phyloP scores from a whole-genome alignment of 2,113 vertebrate genomes.

The Eleginops maclovinus region DNA sequence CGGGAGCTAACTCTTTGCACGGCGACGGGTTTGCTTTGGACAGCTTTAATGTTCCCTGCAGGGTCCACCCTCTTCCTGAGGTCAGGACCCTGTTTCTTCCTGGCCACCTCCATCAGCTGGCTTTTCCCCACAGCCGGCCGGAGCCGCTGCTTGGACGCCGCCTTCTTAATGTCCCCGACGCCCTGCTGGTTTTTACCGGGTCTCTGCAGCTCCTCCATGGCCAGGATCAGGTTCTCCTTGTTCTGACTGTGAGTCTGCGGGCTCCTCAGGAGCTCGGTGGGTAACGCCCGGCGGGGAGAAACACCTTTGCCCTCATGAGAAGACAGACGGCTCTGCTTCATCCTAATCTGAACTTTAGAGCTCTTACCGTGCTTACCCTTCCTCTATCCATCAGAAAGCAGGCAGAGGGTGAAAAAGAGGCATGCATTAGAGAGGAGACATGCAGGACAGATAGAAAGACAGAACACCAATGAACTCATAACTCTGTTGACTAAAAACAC shows the following conservation, averaged over 20 bases:
- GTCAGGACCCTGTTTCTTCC: slow-evolving; percentile 22
- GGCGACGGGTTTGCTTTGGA: slow-evolving; percentile 21
- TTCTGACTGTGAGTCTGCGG: slow-evolving; percentile 10
- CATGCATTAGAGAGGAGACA: slow-evolving; percentile 71
- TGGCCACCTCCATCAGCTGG: slow-evolving; percentile 19
- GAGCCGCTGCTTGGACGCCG: slow-evolving; percentile 15
- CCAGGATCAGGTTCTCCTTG: slow-evolving; percentile 54
- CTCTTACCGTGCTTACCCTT: slow-evolving; percentile 75
- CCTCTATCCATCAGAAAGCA: slow-evolving; percentile 77
- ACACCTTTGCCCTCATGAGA: slow-evolving; percentile 10
- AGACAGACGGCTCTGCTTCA: slow-evolving; percentile 16
- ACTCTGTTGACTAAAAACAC: not conserved
- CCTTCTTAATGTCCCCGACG: slow-evolving; percentile 25
- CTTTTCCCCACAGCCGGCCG: slow-evolving; percentile 3
- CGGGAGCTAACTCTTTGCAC: slow-evolving; percentile 19
- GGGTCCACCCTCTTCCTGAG: slow-evolving; percentile 31
- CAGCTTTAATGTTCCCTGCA: slow-evolving; percentile 5
- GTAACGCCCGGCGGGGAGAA: slow-evolving; percentile 35
- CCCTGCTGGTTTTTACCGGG: not conserved
- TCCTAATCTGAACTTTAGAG: slow-evolving; percentile 29
- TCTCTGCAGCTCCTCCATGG: slow-evolving; percentile 26
- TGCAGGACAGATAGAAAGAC: slow-evolving; percentile 25
- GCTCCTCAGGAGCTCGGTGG: slow-evolving; percentile 52
- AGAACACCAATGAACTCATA: no score
- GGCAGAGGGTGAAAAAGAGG: slow-evolving; percentile 67